A percentile compares a stretch with the other conserved stretches of the same genome.
Evolutionary conservation across 1,140 invertebrate genomes (phyloP).

Genomic region (Holcopasites calliopsidis): DNA sequence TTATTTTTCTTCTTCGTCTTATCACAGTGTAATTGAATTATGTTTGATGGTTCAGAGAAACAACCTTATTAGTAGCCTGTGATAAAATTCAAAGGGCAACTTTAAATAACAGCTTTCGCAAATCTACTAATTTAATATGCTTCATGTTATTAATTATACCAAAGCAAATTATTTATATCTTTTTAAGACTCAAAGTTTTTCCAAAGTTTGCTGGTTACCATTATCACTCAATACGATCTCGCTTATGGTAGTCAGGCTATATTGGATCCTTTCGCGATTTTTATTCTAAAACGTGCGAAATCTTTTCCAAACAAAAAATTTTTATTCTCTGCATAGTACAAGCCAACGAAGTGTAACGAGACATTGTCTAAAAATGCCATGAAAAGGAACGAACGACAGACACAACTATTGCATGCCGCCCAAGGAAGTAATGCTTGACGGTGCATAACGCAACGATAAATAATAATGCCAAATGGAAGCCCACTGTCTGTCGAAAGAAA

Average conservation of each 20-base stretch:
- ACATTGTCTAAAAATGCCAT: neutral
- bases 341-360: no score
- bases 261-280: no score
- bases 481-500: neutral
- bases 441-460: neutral
- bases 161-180: neutral
- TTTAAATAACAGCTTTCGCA: neutral
- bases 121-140: neutral
- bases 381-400: neutral
- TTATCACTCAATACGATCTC: neutral
- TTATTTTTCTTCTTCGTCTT: no score
- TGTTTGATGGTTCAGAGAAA: no score
- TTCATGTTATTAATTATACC: neutral
- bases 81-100: neutral
- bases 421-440: neutral
- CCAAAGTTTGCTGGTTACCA: no score
- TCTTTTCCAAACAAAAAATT: no score
- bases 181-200: neutral
- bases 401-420: neutral
- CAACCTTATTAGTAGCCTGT: no score
- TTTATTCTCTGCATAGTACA: no score
- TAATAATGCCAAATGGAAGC: neutral
- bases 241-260: neutral
- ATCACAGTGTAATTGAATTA: no score
- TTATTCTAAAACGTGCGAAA: no score